A percentile compares a stretch with the other conserved stretches of the same genome.
Evolutionary conservation across 2,888 invertebrate genomes (phyloP).

Genomic region (Cremastinae sp.): DNA sequence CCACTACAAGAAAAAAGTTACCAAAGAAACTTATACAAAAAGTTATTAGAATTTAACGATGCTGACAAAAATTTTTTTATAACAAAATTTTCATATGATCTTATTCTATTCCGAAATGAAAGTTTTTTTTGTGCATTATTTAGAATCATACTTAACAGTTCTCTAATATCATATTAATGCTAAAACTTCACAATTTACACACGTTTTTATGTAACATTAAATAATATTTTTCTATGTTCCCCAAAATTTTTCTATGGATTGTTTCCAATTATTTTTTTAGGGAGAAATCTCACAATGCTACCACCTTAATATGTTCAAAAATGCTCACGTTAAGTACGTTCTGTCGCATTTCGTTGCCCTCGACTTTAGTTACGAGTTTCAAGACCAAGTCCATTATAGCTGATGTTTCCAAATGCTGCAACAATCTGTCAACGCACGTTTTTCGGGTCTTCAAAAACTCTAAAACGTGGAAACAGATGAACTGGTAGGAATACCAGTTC

Average conservation of each 20-base stretch:
- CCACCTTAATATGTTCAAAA: constrained; percentile 54
- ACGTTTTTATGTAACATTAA: no score
- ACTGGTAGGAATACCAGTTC: constrained; percentile 96
- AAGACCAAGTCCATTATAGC: constrained; percentile 96
- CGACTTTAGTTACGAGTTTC: constrained; percentile 91
- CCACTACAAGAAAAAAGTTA: constrained; percentile 85
- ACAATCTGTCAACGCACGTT: constrained; percentile 92
- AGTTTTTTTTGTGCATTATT: constrained; percentile 34
- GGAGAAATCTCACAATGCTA: no score
- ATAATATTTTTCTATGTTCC: neutral
- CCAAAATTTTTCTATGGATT: neutral
- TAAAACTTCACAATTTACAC: no score
- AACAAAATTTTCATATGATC: no score
- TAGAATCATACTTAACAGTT: constrained; percentile 6
- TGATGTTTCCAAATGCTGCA: constrained; percentile 95
- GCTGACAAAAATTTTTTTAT: no score
- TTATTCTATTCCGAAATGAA: no score
- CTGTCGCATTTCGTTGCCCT: constrained; percentile 87
- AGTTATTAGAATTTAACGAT: constrained; percentile 17
- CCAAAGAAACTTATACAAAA: constrained; percentile 51
- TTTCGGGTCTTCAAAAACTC: constrained; percentile 94
- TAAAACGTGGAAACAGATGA: constrained; percentile 94
- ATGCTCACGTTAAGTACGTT: constrained; percentile 86
- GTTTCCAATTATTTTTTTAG: no score
- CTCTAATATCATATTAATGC: no score